Base-by-base conservation (phyloP, 2,888 invertebrate genomes). In the Hemistola chrysoprasaria region DNA sequence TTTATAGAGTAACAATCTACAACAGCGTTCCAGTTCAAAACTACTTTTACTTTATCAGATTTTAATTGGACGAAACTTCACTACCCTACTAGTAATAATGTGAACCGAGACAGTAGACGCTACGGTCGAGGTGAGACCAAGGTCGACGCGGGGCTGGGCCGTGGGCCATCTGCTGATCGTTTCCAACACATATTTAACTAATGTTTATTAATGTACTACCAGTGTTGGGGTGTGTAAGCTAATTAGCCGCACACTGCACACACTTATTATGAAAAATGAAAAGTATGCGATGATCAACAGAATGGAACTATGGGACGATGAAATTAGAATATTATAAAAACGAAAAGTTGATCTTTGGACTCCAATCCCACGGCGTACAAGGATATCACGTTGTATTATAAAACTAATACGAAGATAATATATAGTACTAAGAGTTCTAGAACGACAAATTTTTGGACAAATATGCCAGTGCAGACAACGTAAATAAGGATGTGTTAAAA, bases 61-160 rank as follows among this genome's bases (percentile, higher is more conserved):
- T 4, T 41, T 38, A 41, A 47, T 47, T 16, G 56, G 41, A 54
- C 46, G 43, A 4, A 16, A 4, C 16, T 16, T 16, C 16, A 2
- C 16, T 16, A 16, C 16, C 16, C 16, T 16, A 16, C 45, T 45
- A 29, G 10, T 33, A 33, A 33, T 22, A 40, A 22, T 16, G 16
- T 16, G 16, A 16, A 16, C 16, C 4, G 16, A 16, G 4, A 4
- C 16, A 16, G 16, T 16, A 16, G 16, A 50, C 41, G 45, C 29
- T 52, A 53, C 46, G 53, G 37, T 49, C 47, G 41, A 49, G 22
- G 42, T 37, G 49, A 46, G 45, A 45, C 52, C 55, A 55, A 54
- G 54, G 54, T 47, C 54, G 53, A 35, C 36, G 30, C 22, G 23
- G 25, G 29, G 22, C 23, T 23, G 22, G 27, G 25, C 11, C 10